Conservation (phyloP, 2,113 vertebrate genomes). For the Cephalopterus ornatus region DNA sequence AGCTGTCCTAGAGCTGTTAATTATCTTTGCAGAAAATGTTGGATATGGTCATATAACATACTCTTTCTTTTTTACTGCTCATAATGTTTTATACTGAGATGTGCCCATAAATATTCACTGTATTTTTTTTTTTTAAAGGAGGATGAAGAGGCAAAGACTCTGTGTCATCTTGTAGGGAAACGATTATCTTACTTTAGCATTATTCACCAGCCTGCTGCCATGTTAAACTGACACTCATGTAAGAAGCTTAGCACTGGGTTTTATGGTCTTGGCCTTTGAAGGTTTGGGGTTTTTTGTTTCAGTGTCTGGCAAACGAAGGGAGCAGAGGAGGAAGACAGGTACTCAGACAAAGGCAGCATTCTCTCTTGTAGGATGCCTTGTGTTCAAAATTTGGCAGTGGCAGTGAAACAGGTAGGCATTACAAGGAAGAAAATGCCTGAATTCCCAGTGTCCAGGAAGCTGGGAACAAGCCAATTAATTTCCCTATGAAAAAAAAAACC, state of each 20-base stretch:
- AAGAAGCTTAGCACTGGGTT: not conserved
- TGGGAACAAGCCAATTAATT: not conserved
- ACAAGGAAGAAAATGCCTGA: not conserved
- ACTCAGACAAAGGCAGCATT: not conserved
- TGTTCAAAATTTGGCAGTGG: not conserved
- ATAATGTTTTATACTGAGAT: not conserved
- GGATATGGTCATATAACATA: not conserved
- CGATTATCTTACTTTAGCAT: not conserved
- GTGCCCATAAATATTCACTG: not conserved
- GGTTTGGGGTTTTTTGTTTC: not conserved
- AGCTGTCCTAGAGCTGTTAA: constrained; percentile 56
- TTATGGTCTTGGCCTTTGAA: not conserved
- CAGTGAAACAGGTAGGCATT: not conserved
- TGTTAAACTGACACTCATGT: rapidly evolving
- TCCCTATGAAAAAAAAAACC: not conserved
- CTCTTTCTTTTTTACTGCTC: not conserved
- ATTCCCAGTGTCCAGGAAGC: not conserved
- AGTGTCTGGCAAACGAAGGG: not conserved
- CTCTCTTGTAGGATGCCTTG: not conserved
- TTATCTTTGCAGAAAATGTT: constrained; percentile 42
- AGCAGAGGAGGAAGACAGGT: not conserved
- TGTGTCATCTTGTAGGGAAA: not conserved
- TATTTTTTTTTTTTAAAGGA: not conserved
- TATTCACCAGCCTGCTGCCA: not conserved
- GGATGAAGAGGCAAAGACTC: not conserved